A percentile compares a stretch with the other conserved stretches of the same genome.
Evolutionary conservation across 2,888 invertebrate genomes (phyloP).

Genomic region (Leptura quadrifasciata): DNA sequence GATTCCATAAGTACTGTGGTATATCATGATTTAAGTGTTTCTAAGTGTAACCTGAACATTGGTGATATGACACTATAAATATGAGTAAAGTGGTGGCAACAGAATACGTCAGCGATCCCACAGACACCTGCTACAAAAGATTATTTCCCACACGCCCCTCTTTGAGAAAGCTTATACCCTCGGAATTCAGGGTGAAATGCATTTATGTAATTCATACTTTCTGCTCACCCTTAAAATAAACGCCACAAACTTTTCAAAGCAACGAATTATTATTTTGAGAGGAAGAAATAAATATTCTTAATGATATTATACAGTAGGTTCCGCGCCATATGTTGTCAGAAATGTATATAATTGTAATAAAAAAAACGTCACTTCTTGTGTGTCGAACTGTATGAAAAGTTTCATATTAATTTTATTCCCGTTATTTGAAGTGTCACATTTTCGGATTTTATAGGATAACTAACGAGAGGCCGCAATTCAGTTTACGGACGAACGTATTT

Average conservation of each 20-base stretch:
- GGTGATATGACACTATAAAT: slow-evolving; percentile 15
- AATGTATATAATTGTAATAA: neutral
- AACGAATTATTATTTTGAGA: neutral
- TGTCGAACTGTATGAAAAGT: neutral
- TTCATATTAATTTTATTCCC: neutral
- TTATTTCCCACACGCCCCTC: slow-evolving; percentile 52
- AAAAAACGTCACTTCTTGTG: too few species aligned
- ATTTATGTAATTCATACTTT: slow-evolving; percentile 45
- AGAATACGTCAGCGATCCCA: slow-evolving; percentile 50
- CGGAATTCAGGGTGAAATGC: slow-evolving; percentile 42
- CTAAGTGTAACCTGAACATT: slow-evolving; percentile 7
- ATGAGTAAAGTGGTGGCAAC: slow-evolving; percentile 42
- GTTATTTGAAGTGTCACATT: too few species aligned
- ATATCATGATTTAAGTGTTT: neutral
- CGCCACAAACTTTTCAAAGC: slow-evolving; percentile 16
- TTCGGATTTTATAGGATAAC: too few species aligned
- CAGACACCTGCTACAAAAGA: slow-evolving; percentile 55
- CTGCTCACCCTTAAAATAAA: slow-evolving; percentile 40
- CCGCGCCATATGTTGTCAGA: neutral
- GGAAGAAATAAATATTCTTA: neutral
- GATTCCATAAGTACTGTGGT: neutral
- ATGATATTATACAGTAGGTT: too few species aligned
- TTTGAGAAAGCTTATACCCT: slow-evolving; percentile 43
- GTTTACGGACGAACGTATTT: too few species aligned
- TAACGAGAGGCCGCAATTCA: too few species aligned